phyloP scores from a whole-genome alignment of 2,797 vertebrate species.

The Falco naumanni region DNA sequence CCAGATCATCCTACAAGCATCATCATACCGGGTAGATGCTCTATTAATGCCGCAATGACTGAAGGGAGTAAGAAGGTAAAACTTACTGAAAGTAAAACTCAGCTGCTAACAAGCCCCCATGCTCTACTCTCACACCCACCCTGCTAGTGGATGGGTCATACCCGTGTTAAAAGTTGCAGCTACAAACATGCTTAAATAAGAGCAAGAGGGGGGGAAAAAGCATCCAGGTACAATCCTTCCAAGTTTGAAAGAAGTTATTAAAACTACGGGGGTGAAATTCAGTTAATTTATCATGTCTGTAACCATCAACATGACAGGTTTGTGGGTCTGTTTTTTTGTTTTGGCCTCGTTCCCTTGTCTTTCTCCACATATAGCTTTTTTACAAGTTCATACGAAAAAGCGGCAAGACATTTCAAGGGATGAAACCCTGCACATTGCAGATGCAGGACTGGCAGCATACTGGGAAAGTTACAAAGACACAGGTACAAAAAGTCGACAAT shows the following conservation, averaged over 20 bases:
- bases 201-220: neutral
- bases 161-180: neutral
- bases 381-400: neutral
- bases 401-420: neutral
- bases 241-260: neutral
- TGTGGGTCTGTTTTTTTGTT: neutral
- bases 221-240: neutral
- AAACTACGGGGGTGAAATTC: neutral
- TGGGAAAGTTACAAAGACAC: neutral
- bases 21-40: neutral
- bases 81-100: neutral
- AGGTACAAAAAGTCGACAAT: neutral
- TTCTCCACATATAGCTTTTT: neutral
- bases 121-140: neutral
- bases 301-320: neutral
- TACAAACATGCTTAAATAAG: neutral
- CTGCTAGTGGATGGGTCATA: too few relatives aligned
- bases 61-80: neutral
- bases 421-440: neutral
- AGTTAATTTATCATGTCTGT: neutral
- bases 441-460: neutral
- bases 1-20: neutral
- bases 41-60: neutral
- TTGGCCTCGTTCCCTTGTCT: neutral
- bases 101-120: neutral